Conservation (phyloP, 1,140 invertebrate genomes). For the Drosophila lowei region DNA sequence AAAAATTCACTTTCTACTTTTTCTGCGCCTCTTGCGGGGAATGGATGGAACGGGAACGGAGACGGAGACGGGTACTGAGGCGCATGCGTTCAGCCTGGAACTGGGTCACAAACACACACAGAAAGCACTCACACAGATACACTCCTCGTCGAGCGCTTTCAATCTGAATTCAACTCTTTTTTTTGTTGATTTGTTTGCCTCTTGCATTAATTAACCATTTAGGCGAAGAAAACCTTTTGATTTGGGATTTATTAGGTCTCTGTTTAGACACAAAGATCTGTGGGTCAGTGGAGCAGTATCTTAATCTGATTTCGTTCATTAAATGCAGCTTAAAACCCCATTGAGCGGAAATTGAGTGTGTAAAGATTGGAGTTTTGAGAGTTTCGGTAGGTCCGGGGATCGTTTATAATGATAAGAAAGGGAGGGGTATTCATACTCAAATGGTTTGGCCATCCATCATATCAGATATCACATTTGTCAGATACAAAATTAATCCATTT, state of each 20-base stretch:
- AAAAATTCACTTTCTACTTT: constrained; percentile 74
- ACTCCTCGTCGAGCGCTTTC: constrained; percentile 4
- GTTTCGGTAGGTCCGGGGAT: constrained; percentile 15
- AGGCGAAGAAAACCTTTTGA: constrained; percentile 43
- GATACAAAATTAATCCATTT: too few species aligned
- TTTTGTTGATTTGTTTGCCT: constrained; percentile 68
- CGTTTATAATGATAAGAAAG: too few species aligned
- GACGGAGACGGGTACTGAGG: constrained; percentile 4
- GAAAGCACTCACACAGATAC: constrained; percentile 6
- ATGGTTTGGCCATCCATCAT: too few species aligned
- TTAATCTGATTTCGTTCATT: constrained; percentile 45
- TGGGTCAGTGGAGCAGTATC: constrained; percentile 60
- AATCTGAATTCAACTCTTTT: constrained; percentile 43
- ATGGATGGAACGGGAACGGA: too few species aligned
- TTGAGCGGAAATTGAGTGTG: constrained; percentile 17
- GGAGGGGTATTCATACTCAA: too few species aligned
- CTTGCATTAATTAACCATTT: constrained; percentile 75
- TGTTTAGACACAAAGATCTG: constrained; percentile 23
- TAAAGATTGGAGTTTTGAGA: constrained; percentile 11
- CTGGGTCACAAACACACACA: constrained; percentile 59
- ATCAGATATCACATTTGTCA: too few species aligned
- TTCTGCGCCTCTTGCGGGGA: constrained; percentile 37
- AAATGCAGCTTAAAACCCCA: constrained; percentile 25
- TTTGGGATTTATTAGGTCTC: constrained; percentile 33
- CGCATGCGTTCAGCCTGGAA: constrained; percentile 52